Percentiles rank a stretch among this genome's conserved stretches.
Evolutionary conservation across 2,113 vertebrate species (phyloP).

Genomic region (Herpetotheres cachinnans): DNA sequence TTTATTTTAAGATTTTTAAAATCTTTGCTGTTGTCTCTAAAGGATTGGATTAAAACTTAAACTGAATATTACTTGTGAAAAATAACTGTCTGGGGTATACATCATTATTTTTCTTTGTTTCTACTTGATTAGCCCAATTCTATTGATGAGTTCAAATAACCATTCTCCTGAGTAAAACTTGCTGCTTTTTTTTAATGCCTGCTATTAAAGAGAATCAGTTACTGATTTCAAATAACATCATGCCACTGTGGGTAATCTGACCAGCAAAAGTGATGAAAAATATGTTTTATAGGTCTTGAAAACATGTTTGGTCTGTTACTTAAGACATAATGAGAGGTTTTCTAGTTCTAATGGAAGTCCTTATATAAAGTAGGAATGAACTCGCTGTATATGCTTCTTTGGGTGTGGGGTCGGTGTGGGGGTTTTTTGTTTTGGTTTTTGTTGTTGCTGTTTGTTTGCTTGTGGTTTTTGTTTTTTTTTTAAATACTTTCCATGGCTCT

Average conservation of each 20-base stretch:
- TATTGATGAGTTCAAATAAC: neutral
- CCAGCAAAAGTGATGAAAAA: neutral
- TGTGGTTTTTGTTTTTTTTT: neutral
- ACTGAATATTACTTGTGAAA: constrained; percentile 18
- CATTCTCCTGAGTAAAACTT: constrained; percentile 7
- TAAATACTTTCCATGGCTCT: neutral
- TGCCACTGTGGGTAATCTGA: neutral
- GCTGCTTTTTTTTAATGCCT: neutral
- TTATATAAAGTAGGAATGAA: neutral
- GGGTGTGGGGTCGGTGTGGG: no score
- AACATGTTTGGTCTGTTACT: neutral
- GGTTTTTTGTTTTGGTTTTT: neutral
- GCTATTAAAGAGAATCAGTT: neutral
- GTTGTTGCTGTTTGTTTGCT: neutral
- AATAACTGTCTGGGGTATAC: constrained; percentile 24
- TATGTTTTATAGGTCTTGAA: neutral
- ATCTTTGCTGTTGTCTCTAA: neutral
- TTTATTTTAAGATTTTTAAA: no score
- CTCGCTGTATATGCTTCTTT: neutral
- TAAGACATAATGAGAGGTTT: neutral
- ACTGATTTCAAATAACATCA: neutral
- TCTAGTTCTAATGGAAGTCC: neutral
- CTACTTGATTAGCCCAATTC: constrained; percentile 25
- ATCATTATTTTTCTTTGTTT: constrained; percentile 45
- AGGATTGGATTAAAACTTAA: constrained; percentile 4